These are phyloP conservation scores for Tachina lurida DNA, from an alignment of 2,888 invertebrate genomes.

Conservation along the genomic window DNA sequence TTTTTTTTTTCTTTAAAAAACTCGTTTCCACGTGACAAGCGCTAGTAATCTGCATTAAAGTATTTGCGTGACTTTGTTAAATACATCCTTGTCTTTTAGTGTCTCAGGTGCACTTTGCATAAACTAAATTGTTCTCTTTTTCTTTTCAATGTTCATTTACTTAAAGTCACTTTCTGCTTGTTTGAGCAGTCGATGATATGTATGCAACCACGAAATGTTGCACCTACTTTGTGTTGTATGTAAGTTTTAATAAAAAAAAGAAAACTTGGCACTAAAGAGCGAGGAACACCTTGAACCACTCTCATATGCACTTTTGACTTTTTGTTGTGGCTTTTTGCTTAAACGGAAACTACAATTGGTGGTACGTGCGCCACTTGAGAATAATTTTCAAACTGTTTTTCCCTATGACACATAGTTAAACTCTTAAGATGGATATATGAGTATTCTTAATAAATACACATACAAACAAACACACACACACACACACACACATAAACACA, in stretches of 20 bases:
- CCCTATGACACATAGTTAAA: constrained; percentile 25
- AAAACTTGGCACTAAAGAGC: constrained; percentile 11
- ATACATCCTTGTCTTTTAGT: constrained; percentile 4
- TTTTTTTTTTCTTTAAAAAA: not conserved
- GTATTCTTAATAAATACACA: not conserved
- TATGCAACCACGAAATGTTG: constrained; percentile 18
- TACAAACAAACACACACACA: not conserved
- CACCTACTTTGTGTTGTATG: constrained; percentile 2
- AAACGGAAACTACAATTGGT: constrained; percentile 39
- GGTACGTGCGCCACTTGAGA: constrained; percentile 53
- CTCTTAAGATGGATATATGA: constrained; percentile 19
- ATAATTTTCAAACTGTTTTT: constrained; percentile 48
- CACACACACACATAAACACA: constrained; percentile 28
- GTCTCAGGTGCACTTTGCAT: constrained; percentile 48
- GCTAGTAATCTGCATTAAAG: constrained; percentile 2
- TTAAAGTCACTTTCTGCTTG: constrained; percentile 6
- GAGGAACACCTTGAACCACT: not conserved
- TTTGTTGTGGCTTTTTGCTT: constrained; percentile 30
- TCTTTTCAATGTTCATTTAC: not conserved
- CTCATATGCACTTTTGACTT: constrained; percentile 40
- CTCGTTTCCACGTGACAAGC: constrained; percentile 1
- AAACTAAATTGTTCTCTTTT: constrained; percentile 42
- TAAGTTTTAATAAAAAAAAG: not conserved
- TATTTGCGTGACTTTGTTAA: constrained; percentile 54
- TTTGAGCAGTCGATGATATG: constrained; percentile 36